Percentiles rank a stretch among this genome's conserved stretches.
These are phyloP conservation scores for Andrena chrysosceles DNA, from an alignment of 2,888 invertebrate genomes.

Conservation along the genomic window DNA sequence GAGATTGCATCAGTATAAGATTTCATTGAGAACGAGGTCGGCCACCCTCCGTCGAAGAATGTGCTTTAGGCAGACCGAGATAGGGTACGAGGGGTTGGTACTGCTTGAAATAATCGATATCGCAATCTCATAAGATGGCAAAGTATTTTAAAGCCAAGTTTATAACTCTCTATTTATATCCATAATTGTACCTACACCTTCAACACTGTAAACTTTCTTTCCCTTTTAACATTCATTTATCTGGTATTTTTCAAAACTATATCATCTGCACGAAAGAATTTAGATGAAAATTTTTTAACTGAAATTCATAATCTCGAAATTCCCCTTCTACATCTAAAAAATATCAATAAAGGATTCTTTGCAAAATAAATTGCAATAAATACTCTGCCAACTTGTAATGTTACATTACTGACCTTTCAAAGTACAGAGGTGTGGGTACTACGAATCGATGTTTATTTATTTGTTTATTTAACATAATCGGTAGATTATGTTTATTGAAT, in stretches of 20 bases:
- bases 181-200: neutral
- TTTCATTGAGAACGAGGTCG: conserved; percentile 52
- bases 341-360: neutral
- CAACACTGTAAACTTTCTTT: neutral
- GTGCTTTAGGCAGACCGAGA: conserved; percentile 48
- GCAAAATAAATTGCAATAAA: neutral
- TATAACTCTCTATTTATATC: neutral
- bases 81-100: conserved; percentile 51
- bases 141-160: conserved; percentile 51
- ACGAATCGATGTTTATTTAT: no score
- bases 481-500: no score
- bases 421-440: no score
- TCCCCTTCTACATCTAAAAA: neutral
- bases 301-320: neutral
- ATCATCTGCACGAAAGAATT: no score
- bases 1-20: conserved; percentile 36
- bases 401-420: neutral
- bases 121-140: conserved; percentile 41
- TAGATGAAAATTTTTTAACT: neutral
- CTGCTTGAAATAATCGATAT: conserved; percentile 66
- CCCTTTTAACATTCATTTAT: neutral
- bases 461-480: no score
- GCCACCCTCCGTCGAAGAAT: conserved; percentile 61
- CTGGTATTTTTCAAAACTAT: neutral
- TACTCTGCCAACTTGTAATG: no score